Percentiles rank a stretch among this genome's conserved stretches.
Conservation (phyloP, 2,888 invertebrate species). For the Pherbina coryleti region DNA sequence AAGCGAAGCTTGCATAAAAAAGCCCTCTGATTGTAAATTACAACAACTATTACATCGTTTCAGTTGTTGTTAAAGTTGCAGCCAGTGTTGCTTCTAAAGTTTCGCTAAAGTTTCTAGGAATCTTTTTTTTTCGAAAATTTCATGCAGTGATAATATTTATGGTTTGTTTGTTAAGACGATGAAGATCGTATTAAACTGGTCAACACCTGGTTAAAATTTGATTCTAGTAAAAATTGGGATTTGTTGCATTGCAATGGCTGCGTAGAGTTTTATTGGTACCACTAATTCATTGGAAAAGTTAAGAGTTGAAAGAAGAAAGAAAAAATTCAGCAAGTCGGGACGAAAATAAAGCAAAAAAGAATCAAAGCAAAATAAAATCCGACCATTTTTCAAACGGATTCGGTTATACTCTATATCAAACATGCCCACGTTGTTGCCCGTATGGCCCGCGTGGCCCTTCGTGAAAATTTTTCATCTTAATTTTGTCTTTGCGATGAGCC, state of each 20-base stretch:
- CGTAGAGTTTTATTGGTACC: too few relatives aligned
- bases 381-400: too few relatives aligned
- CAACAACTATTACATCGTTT: slow-evolving; percentile 59
- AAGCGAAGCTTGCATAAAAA: background rate
- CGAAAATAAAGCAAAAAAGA: too few relatives aligned
- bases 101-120: slow-evolving; percentile 7
- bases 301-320: too few relatives aligned
- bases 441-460: too few relatives aligned
- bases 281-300: too few relatives aligned
- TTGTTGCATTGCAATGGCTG: background rate
- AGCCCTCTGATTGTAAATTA: slow-evolving; percentile 54
- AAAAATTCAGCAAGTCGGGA: too few relatives aligned
- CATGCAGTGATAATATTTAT: background rate
- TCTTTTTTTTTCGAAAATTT: background rate
- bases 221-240: background rate
- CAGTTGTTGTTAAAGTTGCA: background rate
- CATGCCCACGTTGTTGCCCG: too few relatives aligned
- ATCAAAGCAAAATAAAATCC: too few relatives aligned
- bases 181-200: background rate
- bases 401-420: too few relatives aligned
- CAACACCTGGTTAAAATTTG: background rate
- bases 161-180: background rate
- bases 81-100: background rate
- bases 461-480: too few relatives aligned
- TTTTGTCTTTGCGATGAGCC: too few relatives aligned